Conservation (phyloP, 2,888 invertebrate species). For the Campopleginae sp. region DNA sequence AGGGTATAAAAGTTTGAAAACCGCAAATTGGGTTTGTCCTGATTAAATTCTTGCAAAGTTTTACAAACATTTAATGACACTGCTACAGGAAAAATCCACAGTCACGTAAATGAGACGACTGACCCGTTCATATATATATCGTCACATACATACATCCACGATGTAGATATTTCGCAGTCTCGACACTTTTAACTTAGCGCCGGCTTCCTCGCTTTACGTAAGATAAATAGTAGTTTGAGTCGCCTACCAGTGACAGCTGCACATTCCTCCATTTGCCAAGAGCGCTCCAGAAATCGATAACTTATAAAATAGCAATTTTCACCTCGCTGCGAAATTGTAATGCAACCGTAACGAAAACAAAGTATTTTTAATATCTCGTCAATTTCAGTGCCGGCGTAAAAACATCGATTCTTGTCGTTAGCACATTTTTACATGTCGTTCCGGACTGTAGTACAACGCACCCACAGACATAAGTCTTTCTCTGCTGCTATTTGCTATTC, state of each 20-base stretch:
- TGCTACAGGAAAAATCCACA: conserved; percentile 4
- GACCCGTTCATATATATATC: background rate
- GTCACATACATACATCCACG: background rate
- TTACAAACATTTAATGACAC: conserved; percentile 9
- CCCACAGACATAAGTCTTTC: background rate
- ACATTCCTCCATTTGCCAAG: conserved; percentile 44
- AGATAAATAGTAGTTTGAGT: conserved; percentile 36
- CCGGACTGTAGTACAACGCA: background rate
- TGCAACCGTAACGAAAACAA: background rate
- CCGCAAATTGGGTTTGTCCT: background rate
- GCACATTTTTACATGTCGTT: background rate
- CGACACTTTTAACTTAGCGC: conserved; percentile 22
- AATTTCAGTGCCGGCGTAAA: background rate
- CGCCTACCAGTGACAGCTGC: conserved; percentile 40
- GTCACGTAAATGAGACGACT: background rate
- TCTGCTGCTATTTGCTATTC: background rate
- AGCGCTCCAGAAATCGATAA: background rate
- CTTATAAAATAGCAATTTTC: background rate
- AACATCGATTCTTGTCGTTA: background rate
- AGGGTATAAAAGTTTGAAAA: background rate
- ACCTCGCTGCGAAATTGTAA: background rate
- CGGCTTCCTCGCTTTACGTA: conserved; percentile 54
- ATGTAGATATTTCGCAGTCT: conserved; percentile 19
- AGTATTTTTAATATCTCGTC: background rate
- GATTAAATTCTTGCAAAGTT: conserved; percentile 2